Base-by-base conservation (phyloP, 1,140 invertebrate genomes). In the Drosophila trapezifrons region DNA sequence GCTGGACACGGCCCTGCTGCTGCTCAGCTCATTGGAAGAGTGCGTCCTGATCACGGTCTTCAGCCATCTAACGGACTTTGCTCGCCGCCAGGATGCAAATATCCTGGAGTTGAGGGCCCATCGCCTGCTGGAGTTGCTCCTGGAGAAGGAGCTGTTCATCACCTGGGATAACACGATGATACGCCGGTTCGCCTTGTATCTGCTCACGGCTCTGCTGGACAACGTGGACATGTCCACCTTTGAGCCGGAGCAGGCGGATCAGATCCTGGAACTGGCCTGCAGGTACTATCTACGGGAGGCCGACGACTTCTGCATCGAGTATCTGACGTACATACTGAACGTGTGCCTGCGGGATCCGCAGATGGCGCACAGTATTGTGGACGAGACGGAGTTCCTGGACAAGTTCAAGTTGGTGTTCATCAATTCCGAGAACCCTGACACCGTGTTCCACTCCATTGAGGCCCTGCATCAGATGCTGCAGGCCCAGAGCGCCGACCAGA, bases 271-370 rank as follows among this genome's bases (percentile, higher is more conserved):
- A 0, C 25, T 77, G 38, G 52, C 66, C 3, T 70, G 67, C 17
- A 54, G 17, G 0, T 90, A 49, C 22, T 91, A 86, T 67, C 2
- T 70, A 13, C 37, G 71, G 22, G 90, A 91, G 37, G 29, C 18
- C 7, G 90, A 91, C 46, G 86, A 90, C 29, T 90, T 91, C 51
- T 84, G 86, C 55, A 58, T 85, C 18, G 90, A 91, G 38, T 91
- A 91, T 20, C 27, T 91, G 18, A 78, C 80, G 0, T 90, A 80
- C 7, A 76, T 90, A 5, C n/a, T 91, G 0, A 89, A 90, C 13
- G 72, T 89, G 47, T 91, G 83, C 27, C 42, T 89, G 13, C 67
- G 74, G 6, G 90, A 91, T 76, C 90, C 90, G 3, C 76, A 83
- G 46, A 69, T 89, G 42, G 86, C 80, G 2, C 72, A 77, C 22